Base-by-base conservation (phyloP, 2,113 vertebrate genomes). In the Anthoscopus minutus region DNA sequence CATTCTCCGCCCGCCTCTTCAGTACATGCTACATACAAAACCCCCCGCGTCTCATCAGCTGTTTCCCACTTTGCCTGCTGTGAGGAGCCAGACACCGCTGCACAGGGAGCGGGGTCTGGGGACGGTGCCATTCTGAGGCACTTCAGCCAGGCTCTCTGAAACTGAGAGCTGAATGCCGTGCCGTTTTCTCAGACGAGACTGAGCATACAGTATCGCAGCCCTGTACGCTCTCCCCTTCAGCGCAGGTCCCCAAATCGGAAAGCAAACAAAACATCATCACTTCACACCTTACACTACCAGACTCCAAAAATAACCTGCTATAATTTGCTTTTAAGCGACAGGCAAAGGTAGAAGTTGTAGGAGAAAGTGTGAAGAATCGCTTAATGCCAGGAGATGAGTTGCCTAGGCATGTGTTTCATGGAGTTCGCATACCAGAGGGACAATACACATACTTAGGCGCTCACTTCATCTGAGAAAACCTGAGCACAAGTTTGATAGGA, bases 21-120 rank as follows among this genome's bases (percentile, higher is more conserved):
- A 11, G 10, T 25, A 4, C 6, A 0, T 1, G 11, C 7, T 30
- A 0, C 15, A 0, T 1, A 2, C 14, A 40, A 6, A 72, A 5
- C 0, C 22, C 22, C 14, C 22, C 33, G 1, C 3, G 3, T 31
- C 14, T 11, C 33, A 15, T n/a, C 12, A 10, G 33, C 11, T 33
- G 6, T 8, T 33, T 10, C 50, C 12, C 22, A 0, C 3, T 50
- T 30, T 8, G 0, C 35, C 16, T 3, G 8, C 56, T 3, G 24
- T 8, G 31, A 30, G 70, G 33, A 61, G 24, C 5, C 1, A 10
- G 40, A 20, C 33, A n/a, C 15, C 28, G 7, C 28, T 1, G 28
- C 33, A 3, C 28, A 10, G 38, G 20, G 19, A 45, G 15, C 0
- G 2, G 23, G 38, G 33, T 18, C 40, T 7, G 27, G 13, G 15